A percentile compares a stretch with the other conserved stretches of the same genome.
Conservation (phyloP, 2,113 vertebrate genomes). For the Datnioides undecimradiatus region DNA sequence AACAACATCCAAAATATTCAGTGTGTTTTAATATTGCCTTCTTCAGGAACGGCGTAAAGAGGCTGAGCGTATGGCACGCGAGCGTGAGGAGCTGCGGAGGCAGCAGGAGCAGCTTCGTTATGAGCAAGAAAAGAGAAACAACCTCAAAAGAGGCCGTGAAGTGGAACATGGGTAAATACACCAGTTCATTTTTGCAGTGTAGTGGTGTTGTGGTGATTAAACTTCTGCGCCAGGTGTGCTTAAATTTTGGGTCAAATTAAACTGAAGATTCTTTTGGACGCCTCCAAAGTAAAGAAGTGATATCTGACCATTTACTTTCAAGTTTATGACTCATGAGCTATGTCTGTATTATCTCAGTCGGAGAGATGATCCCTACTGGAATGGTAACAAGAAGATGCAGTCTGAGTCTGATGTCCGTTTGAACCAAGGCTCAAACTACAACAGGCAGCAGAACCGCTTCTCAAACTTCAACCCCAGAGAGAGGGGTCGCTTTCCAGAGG, state of each 20-base stretch:
- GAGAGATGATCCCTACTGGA: constrained; percentile 95
- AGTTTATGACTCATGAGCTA: background rate
- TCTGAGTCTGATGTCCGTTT: constrained; percentile 90
- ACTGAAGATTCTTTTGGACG: background rate
- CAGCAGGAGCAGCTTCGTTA: constrained; percentile 98
- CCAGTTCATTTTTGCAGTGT: background rate
- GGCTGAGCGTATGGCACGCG: constrained; percentile 93
- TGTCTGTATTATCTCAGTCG: constrained; percentile 75
- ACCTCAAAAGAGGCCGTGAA: constrained; percentile 94
- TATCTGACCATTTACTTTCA: background rate
- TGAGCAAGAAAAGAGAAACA: constrained; percentile 97
- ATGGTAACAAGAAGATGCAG: constrained; percentile 92
- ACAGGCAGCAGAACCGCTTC: constrained; percentile 92
- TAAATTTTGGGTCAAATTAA: background rate
- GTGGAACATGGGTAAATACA: constrained; percentile 91
- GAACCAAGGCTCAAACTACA: constrained; percentile 91
- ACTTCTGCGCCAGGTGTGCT: too few relatives aligned
- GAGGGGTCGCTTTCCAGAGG: constrained; percentile 89
- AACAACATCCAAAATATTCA: rapidly evolving
- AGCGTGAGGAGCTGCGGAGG: constrained; percentile 93
- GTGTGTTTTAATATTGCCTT: background rate
- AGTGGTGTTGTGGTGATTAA: background rate
- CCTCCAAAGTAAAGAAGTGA: background rate
- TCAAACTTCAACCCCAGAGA: constrained; percentile 92
- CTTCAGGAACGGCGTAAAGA: constrained; percentile 95